Conservation (phyloP, 2,888 invertebrate species). For the Melinaea menophilus region DNA sequence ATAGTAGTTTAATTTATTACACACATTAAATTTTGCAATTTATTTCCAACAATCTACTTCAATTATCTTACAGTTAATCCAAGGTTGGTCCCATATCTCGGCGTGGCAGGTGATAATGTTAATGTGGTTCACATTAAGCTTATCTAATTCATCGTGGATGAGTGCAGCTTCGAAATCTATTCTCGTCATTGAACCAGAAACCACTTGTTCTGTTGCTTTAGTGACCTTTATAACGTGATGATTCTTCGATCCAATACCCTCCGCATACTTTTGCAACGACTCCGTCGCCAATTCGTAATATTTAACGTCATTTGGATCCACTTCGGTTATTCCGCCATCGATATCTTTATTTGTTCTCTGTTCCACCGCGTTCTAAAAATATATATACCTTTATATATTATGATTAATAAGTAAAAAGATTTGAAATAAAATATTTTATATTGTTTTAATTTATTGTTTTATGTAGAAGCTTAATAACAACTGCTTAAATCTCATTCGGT, state of each 20-base stretch:
- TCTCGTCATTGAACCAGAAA: slow-evolving; percentile 7
- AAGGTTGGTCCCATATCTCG: slow-evolving; percentile 7
- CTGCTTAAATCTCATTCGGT: too few relatives aligned
- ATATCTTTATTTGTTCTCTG: neutral
- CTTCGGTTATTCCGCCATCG: neutral
- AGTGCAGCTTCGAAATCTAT: slow-evolving; percentile 6
- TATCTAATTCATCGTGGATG: neutral
- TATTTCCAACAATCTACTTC: neutral
- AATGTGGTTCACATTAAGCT: neutral
- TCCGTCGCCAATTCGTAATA: slow-evolving; percentile 10
- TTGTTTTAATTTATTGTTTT: too few relatives aligned
- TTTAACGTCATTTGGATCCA: neutral
- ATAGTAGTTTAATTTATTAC: too few relatives aligned
- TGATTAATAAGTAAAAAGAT: too few relatives aligned
- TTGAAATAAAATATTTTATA: too few relatives aligned
- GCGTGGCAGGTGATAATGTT: neutral
- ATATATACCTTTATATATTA: neutral
- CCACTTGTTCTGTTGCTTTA: slow-evolving; percentile 10
- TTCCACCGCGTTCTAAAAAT: slow-evolving; percentile 1
- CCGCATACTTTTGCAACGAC: slow-evolving; percentile 5
- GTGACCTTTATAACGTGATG: neutral
- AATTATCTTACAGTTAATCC: slow-evolving; percentile 7
- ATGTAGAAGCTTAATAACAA: too few relatives aligned
- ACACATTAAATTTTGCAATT: neutral
- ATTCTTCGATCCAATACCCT: neutral